A percentile compares a stretch with the other conserved stretches of the same genome.
These are phyloP conservation scores for Heliconius sara DNA, from an alignment of 2,888 invertebrate species.

Conservation along the genomic window DNA sequence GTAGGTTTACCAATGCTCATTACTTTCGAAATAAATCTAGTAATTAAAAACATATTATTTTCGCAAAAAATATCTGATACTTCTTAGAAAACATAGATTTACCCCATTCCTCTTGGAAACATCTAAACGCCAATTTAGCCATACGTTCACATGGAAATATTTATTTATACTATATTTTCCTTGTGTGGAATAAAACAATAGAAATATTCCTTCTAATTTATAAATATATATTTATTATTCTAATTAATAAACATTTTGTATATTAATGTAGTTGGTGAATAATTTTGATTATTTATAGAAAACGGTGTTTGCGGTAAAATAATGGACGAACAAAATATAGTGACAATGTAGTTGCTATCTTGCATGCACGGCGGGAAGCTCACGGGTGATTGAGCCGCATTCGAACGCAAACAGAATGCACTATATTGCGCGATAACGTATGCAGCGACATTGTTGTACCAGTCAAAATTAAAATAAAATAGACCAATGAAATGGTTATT, in stretches of 20 bases:
- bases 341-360: slow-evolving; percentile 68
- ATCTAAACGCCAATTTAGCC: too few species aligned
- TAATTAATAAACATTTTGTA: neutral
- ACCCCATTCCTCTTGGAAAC: too few species aligned
- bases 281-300: slow-evolving; percentile 31
- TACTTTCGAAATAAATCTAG: too few species aligned
- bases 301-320: slow-evolving; percentile 30
- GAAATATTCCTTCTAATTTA: neutral
- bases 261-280: neutral
- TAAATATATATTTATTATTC: neutral
- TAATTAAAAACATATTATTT: too few species aligned
- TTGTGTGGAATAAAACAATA: too few species aligned
- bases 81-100: too few species aligned
- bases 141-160: too few species aligned
- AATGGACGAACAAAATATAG: slow-evolving; percentile 48
- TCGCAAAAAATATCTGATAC: too few species aligned
- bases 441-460: slow-evolving; percentile 28
- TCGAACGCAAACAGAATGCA: slow-evolving; percentile 62
- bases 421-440: slow-evolving; percentile 35
- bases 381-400: slow-evolving; percentile 69
- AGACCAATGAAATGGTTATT: slow-evolving; percentile 16
- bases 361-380: slow-evolving; percentile 62
- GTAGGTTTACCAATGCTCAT: too few species aligned
- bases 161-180: too few species aligned
- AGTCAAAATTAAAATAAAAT: slow-evolving; percentile 30